Evolutionary conservation across 2,888 invertebrate species (phyloP), one percentile per base, ranked within the genome.

Genomic region (Drosophila acutilabella): DNA sequence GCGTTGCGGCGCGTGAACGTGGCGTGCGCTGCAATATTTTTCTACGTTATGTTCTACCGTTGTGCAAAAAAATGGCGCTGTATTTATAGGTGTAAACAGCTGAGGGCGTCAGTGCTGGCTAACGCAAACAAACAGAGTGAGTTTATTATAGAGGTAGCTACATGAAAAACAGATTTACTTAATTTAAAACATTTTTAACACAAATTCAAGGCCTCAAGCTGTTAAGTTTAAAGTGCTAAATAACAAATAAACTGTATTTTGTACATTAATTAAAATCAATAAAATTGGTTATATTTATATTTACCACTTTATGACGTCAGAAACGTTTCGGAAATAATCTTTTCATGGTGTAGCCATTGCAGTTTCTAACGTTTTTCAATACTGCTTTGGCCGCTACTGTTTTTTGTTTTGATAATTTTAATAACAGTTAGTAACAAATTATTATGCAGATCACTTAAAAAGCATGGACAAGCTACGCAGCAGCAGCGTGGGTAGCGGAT

Each of bases 381-480:
- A 79, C 66, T 57, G 14, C 13, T 30, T 8, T 0, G 20, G 10
- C 38, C 42, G 33, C 64, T 66, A 57, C 58, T 62, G 52, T 60
- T 68, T 61, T 52, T 64, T 48, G 48, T 78, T 74, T 58, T 64
- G 48, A 40, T 51, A 23, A 54, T 47, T 20, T 20, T 40, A 54
- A 45, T 30, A 41, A 51, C 7, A 50, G 8, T 36, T 36, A 1
- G 8, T 7, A 44, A 7, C 13, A 18, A n/a, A n/a, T 14, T 51
- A 61, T 11, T 45, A 74, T 74, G 71, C 41, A 38, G 48, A 44
- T 45, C 33, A 64, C 2, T 30, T 71, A 50, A 62, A 40, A 13
- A 50, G 7, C 14, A 80, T 80, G 80, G 83, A 80, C 1, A 80
- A 77, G 58, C 23, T 77, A 74, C 83, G 80, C 6, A 62, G 60